Evolutionary conservation across 2,113 vertebrate species (phyloP).

Genomic region (Tangachromis dhanisi): DNA sequence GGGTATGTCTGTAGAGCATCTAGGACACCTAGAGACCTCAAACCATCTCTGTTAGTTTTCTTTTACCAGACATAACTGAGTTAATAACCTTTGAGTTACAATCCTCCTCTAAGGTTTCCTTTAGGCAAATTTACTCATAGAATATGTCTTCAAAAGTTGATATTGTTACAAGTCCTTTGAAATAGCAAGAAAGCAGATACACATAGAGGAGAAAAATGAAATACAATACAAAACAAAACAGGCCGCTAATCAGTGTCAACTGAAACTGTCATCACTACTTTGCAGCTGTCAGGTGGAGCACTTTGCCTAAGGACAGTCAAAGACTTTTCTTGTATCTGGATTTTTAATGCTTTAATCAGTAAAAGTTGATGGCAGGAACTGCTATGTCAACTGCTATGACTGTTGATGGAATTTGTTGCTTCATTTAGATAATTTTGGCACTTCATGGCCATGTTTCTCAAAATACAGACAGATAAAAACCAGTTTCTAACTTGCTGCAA

Average conservation of each 20-base stretch:
- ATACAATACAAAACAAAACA: background rate
- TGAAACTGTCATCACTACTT: constrained; percentile 1
- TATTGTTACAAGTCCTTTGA: background rate
- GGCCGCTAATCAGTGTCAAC: constrained; percentile 3
- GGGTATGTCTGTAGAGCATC: background rate
- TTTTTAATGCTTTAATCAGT: constrained; percentile 34
- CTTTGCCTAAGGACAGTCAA: constrained; percentile 22
- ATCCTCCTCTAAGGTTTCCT: background rate
- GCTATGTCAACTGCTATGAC: background rate
- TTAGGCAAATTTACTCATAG: background rate
- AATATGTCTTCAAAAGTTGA: background rate
- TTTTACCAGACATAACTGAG: background rate
- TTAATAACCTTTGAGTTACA: background rate
- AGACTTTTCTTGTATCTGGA: constrained; percentile 1
- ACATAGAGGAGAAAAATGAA: background rate
- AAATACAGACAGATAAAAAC: background rate
- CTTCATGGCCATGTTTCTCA: constrained; percentile 33
- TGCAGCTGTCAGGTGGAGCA: constrained; percentile 16
- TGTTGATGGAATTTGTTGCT: constrained; percentile 41
- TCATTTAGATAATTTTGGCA: constrained; percentile 22
- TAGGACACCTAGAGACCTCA: background rate
- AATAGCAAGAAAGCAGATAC: background rate
- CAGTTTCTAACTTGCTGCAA: background rate
- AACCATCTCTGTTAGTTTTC: background rate
- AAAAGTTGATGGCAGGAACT: constrained; percentile 10